Evolutionary conservation across 2,113 vertebrate genomes (phyloP), one percentile per base, ranked within the genome.

Genomic region (Balaenoptera acutorostrata): DNA sequence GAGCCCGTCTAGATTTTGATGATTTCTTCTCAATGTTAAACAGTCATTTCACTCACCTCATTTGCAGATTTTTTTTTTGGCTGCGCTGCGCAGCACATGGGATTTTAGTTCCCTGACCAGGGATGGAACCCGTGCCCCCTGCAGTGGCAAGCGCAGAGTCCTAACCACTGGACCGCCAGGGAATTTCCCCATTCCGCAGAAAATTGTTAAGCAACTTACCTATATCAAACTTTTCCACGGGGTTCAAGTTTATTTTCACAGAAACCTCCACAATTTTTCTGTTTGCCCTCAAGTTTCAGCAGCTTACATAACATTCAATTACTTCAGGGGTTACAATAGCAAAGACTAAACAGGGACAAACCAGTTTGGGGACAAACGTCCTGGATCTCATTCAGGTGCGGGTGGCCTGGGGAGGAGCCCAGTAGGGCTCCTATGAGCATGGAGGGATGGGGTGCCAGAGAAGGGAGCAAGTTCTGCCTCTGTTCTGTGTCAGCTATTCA

Each of bases 21-120:
- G n/a, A 17, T 14, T 18, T 5, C 23, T 39, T 14, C 27, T 23
- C 44, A 1, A 1, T 33, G 5, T 7, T 10, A 1, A 49, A 33
- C 31, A 7, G 52, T 23, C 64, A 8, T 5, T 27, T 71, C 41
- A 1, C 29, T 46, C 41, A 25, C 69, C 39, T 64, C 5, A 29
- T 31, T 29, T 27, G 20, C 23, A 36, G 71, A 1, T 11, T 13
- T 78, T n/a, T 1, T 61, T 61, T 23, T 17, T 6, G 31, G 11
- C 31, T n/a, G 31, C 3, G 21, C 75, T 11, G 0, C 20, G 11
- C 17, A 23, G 46, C 20, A 13, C n/a, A 18, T 20, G n/a, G 66
- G 3, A 18, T 64, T 17, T 77, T 75, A 3, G 5, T 77, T 78
- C 75, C 46, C 46, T 9, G 29, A 4, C 9, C 46, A 52, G 75